Percentiles rank a stretch among this genome's conserved stretches.
Conservation (phyloP, 1,140 invertebrate genomes). For the Drosophila bipectinata region DNA sequence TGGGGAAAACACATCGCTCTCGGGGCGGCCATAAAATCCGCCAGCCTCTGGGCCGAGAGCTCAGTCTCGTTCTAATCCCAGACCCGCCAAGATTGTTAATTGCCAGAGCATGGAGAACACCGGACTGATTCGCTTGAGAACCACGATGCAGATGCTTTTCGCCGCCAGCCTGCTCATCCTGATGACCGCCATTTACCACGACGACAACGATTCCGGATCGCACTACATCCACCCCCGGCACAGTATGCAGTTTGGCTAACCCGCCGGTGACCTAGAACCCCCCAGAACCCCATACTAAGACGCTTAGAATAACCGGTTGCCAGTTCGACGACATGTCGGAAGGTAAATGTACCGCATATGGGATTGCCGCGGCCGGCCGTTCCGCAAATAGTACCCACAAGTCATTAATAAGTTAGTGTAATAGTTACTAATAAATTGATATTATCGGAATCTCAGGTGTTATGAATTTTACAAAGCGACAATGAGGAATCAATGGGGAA, state of each 20-base stretch:
- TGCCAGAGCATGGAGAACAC: constrained; percentile 12
- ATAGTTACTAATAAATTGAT: neutral
- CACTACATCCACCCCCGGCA: constrained; percentile 62
- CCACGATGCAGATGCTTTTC: constrained; percentile 23
- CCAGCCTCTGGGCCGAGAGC: constrained; percentile 7
- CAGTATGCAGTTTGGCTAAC: constrained; percentile 36
- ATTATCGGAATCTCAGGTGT: neutral
- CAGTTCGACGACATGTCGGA: constrained; percentile 21
- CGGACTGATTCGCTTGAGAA: constrained; percentile 10
- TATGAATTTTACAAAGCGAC: no score
- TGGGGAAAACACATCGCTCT: constrained; percentile 33
- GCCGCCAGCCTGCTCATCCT: constrained; percentile 48
- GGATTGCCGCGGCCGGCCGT: no score
- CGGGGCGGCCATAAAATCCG: constrained; percentile 25
- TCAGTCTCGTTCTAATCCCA: constrained; percentile 34
- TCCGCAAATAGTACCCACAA: neutral
- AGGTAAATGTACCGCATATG: constrained; percentile 4
- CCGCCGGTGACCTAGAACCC: no score
- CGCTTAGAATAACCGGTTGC: constrained; percentile 26
- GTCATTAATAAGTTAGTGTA: neutral
- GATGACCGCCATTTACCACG: constrained; percentile 54
- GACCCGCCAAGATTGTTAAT: constrained; percentile 24
- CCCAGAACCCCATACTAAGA: neutral
- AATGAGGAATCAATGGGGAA: no score
- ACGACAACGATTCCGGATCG: constrained; percentile 51